Evolutionary conservation across 2,888 invertebrate genomes (phyloP).

Genomic region (Bedellia somnulentella): DNA sequence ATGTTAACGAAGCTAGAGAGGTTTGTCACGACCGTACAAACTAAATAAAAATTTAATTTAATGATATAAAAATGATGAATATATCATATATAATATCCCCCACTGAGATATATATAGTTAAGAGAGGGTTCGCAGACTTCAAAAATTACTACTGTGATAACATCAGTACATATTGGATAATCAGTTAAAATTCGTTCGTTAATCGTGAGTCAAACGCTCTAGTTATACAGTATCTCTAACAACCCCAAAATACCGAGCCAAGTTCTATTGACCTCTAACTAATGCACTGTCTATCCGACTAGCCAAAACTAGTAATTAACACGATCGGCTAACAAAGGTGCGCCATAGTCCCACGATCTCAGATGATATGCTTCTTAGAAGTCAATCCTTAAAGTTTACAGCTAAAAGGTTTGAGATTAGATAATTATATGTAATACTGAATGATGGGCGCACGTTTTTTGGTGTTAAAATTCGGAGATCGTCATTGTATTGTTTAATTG

Average conservation of each 20-base stretch:
- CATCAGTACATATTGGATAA: no score
- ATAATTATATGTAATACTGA: conserved; percentile 46
- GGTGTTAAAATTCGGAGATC: conserved; percentile 7
- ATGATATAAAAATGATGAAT: no score
- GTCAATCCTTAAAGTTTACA: conserved; percentile 32
- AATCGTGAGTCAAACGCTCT: no score
- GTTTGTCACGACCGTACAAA: no score
- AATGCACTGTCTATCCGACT: conserved; percentile 54
- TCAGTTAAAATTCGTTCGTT: no score
- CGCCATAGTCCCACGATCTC: conserved; percentile 12
- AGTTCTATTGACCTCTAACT: conserved; percentile 23
- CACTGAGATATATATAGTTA: no score
- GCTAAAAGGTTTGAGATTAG: conserved; percentile 59
- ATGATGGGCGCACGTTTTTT: conserved; percentile 25
- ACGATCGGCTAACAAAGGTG: conserved; percentile 22
- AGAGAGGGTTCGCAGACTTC: no score
- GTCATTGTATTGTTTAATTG: conserved; percentile 20
- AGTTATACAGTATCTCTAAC: conserved; percentile 16
- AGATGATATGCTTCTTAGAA: conserved; percentile 41
- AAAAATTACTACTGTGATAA: no score
- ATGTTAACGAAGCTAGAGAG: no score
- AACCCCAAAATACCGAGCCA: conserved; percentile 5
- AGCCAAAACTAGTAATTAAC: conserved; percentile 44
- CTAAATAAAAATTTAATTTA: no score
- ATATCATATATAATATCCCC: no score